Evolutionary conservation across 2,797 vertebrate genomes (phyloP), one percentile per base, ranked within the genome.

Genomic region (Rhadinocentrus ornatus): DNA sequence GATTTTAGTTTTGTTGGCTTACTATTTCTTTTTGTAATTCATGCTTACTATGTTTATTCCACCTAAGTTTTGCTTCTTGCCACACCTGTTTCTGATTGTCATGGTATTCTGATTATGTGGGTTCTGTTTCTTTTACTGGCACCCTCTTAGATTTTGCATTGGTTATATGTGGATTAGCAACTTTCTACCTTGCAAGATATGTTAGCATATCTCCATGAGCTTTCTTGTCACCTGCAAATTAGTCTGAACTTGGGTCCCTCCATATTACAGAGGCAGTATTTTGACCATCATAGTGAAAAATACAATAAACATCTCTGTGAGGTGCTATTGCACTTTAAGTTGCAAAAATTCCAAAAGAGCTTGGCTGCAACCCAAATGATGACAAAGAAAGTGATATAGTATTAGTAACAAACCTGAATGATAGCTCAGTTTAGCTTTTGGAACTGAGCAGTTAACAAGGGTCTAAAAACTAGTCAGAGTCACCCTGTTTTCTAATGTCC

Each of bases 401-500:
- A 27, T 62, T 39, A 58, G 44, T 31, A 41, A 56, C 61, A 52
- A 61, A 78, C 8, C 24, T 22, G 1, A 37, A 37, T 35, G 55
- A 66, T n/a, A 54, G 31, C 20, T 34, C 0, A 48, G 65, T 72
- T 4, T 16, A 31, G 31, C 10, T 54, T 18, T 13, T 15, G 9
- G 26, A 69, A n/a, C 12, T 1, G 3, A 74, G 68, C 48, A 41
- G 64, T 69, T 69, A 77, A 84, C 71, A 70, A 10, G 41, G 80
- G 80, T 85, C 80, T 72, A 67, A 76, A 86, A 84, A 92, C 74
- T 76, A 73, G 34, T 57, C 54, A 39, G 81, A 84, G 86, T 89
- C 84, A 86, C 84, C 81, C 80, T 86, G 84, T 64, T 87, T 85
- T 89, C 93, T 91, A 94, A 94, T 92, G 93, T 94, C 91, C 84